Conservation (phyloP, 2,888 invertebrate genomes). For the Noctua fimbriata region DNA sequence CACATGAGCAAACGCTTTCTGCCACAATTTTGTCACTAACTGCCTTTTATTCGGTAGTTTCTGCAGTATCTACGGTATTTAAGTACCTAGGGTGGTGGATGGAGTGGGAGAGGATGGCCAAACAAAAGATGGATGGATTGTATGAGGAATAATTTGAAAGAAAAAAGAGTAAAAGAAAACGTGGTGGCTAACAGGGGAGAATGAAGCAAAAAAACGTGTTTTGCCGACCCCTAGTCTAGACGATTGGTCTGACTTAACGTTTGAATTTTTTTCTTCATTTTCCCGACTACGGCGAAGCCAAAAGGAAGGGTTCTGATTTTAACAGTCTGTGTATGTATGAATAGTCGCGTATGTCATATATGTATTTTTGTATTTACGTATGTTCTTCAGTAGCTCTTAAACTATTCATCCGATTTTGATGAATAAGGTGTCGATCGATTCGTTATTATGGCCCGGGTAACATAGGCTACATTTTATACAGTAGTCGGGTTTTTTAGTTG, state of each 20-base stretch:
- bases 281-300: no score
- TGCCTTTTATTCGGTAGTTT: conserved; percentile 2
- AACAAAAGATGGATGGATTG: background rate
- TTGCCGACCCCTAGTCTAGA: background rate
- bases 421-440: no score
- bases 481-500: no score
- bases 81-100: background rate
- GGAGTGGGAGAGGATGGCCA: background rate
- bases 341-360: no score
- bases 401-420: no score
- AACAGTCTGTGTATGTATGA: no score
- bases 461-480: no score
- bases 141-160: background rate
- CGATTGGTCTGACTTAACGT: background rate
- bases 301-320: no score
- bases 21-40: background rate
- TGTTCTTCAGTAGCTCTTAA: no score
- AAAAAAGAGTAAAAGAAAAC: background rate
- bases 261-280: no score
- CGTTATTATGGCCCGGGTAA: no score
- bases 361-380: no score
- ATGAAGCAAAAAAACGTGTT: background rate
- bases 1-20: background rate
- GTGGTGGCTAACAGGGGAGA: background rate
- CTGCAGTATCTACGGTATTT: background rate